Conservation (phyloP, 2,113 vertebrate genomes). For the Myrmecobius fasciatus region DNA sequence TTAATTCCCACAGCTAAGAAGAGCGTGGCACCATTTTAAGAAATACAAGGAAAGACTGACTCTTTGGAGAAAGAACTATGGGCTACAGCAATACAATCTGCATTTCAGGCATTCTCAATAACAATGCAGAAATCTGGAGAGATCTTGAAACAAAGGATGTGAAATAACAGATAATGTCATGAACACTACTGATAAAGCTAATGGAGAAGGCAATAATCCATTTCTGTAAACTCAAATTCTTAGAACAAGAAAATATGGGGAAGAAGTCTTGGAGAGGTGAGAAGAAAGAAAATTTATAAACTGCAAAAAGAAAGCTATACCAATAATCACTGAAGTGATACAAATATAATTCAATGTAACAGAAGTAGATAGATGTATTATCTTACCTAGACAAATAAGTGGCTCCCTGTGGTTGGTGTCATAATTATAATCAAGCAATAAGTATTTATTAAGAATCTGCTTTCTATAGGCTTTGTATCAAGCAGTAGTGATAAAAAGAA, state of each 20-base stretch:
- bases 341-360: not conserved
- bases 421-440: not conserved
- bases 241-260: slow-evolving; percentile 1
- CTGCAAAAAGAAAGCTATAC: not conserved
- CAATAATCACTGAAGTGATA: not conserved
- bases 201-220: slow-evolving; percentile 15
- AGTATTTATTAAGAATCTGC: not conserved
- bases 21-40: not conserved
- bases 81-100: slow-evolving; percentile 7
- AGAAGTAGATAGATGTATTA: not conserved
- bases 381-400: not conserved
- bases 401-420: not conserved
- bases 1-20: slow-evolving; percentile 2
- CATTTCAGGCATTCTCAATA: slow-evolving; percentile 6
- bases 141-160: not conserved
- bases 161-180: not conserved
- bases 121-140: not conserved
- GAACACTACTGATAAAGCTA: not conserved
- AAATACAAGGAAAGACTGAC: slow-evolving; percentile 32
- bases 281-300: slow-evolving; percentile 17
- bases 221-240: slow-evolving; percentile 16
- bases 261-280: slow-evolving; percentile 28
- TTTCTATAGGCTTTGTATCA: not conserved
- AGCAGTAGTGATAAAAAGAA: not conserved
- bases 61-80: not conserved